Evolutionary conservation across 2,113 vertebrate species (phyloP), one percentile per base, ranked within the genome.

Genomic region (Catharus minimus): DNA sequence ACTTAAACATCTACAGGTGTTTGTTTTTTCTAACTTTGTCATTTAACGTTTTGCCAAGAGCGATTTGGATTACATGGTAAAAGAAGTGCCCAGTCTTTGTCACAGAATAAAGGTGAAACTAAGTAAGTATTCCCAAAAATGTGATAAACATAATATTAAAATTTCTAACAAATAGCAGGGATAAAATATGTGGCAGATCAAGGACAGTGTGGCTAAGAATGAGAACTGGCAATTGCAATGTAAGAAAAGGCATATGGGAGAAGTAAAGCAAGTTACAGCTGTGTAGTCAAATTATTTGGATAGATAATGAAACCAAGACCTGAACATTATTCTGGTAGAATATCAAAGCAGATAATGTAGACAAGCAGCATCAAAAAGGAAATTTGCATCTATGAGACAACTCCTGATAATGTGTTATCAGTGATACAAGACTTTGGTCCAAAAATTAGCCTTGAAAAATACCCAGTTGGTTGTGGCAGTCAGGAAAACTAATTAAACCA

Each of bases 281-380:
- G 26, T 84, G 69, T 41, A 73, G 68, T 82, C 75, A 75, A 85
- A 86, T 84, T 88, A 76, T 66, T 91, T 86, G 60, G 41, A 28
- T 24, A 76, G 60, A 24, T 71, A 82, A 64, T 62, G 44, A 82
- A 57, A 82, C 33, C 3, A 6, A 60, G 50, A 55, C 41, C 44
- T 80, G 73, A 94, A 76, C 22, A 33, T 44, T 77, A 69, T 65
- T 75, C 44, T 69, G 53, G 44, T 69, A 47, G 67, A 83, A 76
- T 89, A 80, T 88, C 62, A 81, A 95, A 94, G 43, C 33, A 94
- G 76, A 65, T 49, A 53, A 36, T 16, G 21, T 27, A 82, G 86
- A 61, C 39, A 90, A 69, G 86, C 19, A 64, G 49, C 77, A 73
- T 65, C 71, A 82, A 87, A 93, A 94, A 89, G 33, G 49, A 84